These are phyloP conservation scores for Pogona vitticeps DNA, from an alignment of 2,113 vertebrate genomes.

Conservation along the genomic window DNA sequence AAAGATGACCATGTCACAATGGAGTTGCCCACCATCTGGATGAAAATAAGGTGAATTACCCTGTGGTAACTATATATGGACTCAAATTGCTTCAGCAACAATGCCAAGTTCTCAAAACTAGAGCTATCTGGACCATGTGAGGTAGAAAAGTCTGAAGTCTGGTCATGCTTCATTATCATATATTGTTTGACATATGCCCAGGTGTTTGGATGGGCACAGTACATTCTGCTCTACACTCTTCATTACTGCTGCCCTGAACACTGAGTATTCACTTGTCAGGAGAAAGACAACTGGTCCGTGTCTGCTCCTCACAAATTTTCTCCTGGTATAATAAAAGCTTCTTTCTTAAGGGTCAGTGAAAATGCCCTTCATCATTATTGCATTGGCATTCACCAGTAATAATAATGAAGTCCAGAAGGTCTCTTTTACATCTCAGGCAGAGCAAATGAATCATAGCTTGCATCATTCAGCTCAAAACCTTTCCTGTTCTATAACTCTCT, in stretches of 20 bases:
- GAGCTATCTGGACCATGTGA: background rate
- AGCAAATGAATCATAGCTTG: background rate
- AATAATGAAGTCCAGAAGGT: background rate
- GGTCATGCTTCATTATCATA: background rate
- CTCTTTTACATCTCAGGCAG: background rate
- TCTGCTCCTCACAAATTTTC: constrained; percentile 9
- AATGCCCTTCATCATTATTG: constrained; percentile 10
- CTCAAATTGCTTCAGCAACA: background rate
- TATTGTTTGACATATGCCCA: background rate
- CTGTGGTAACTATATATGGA: no score
- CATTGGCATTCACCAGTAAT: background rate
- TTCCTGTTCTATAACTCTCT: background rate
- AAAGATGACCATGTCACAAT: background rate
- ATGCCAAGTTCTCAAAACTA: background rate
- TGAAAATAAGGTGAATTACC: background rate
- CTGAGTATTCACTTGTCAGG: background rate
- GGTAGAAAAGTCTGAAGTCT: background rate
- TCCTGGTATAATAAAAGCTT: background rate
- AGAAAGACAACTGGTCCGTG: background rate
- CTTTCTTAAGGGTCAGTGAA: background rate
- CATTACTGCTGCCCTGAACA: background rate
- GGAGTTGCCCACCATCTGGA: background rate
- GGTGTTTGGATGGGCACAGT: background rate
- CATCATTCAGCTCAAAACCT: background rate
- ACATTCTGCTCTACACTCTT: background rate